phyloP scores from a whole-genome alignment of 2,888 invertebrate genomes.

The Cinara cedri region DNA sequence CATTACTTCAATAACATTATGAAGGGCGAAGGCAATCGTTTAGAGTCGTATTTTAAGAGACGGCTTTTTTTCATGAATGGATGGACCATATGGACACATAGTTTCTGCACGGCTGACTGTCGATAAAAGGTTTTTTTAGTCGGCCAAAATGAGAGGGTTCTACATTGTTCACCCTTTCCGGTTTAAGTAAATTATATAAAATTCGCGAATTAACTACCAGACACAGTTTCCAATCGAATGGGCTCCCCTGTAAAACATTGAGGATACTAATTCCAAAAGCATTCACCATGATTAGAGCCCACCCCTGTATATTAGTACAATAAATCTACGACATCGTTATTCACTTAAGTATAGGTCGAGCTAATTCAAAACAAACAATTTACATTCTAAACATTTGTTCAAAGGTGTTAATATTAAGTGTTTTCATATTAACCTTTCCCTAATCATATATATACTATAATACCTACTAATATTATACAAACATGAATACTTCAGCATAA shows the following conservation, averaged over 20 bases:
- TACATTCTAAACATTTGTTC: background rate
- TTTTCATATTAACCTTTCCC: background rate
- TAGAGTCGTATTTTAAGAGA: conserved; percentile 42
- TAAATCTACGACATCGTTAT: conserved; percentile 39
- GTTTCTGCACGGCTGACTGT: conserved; percentile 51
- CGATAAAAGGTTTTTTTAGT: conserved; percentile 53
- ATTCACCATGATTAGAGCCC: conserved; percentile 50
- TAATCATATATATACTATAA: background rate
- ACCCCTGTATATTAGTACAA: background rate
- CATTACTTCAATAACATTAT: conserved; percentile 39
- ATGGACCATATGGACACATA: conserved; percentile 55
- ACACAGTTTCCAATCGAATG: conserved; percentile 54
- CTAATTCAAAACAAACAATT: conserved; percentile 49
- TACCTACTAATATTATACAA: background rate
- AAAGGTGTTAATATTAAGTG: background rate
- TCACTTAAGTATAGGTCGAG: conserved; percentile 30
- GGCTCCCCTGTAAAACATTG: conserved; percentile 49
- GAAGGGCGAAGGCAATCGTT: conserved; percentile 41
- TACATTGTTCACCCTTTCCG: conserved; percentile 56
- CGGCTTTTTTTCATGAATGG: conserved; percentile 30
- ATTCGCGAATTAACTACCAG: conserved; percentile 56
- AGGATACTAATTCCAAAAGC: conserved; percentile 54
- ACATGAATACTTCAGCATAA: background rate
- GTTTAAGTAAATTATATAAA: conserved; percentile 57
- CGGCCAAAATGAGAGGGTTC: conserved; percentile 56